These are phyloP conservation scores for Cyanocitta stelleri DNA, from an alignment of 2,113 vertebrate species.

Conservation along the genomic window DNA sequence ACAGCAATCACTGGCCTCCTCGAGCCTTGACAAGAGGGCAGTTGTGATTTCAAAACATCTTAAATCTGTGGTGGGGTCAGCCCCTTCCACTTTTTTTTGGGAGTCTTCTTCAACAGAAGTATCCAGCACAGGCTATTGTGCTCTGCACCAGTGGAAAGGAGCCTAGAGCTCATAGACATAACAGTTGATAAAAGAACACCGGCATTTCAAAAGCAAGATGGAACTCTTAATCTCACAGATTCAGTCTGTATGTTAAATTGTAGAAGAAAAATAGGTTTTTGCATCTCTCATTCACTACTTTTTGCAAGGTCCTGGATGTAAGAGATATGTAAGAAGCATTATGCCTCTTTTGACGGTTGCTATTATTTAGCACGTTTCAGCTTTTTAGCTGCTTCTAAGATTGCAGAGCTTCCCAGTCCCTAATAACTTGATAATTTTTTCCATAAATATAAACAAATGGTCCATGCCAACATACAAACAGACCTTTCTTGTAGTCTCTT, in stretches of 20 bases:
- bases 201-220: not conserved
- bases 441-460: not conserved
- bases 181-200: not conserved
- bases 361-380: not conserved
- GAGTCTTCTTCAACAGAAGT: not conserved
- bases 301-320: not conserved
- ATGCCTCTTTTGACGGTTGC: not conserved
- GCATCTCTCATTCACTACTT: not conserved
- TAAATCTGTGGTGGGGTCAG: not conserved
- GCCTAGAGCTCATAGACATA: not conserved
- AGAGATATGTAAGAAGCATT: not conserved
- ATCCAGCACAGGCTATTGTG: accelerated
- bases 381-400: not conserved
- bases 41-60: not conserved
- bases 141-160: not conserved
- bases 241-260: not conserved
- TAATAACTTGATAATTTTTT: not conserved
- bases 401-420: not conserved
- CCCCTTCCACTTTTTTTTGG: accelerated
- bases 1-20: accelerated
- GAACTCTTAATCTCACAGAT: not conserved
- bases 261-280: not conserved
- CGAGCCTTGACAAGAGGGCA: accelerated
- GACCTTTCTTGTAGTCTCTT: not conserved
- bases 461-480: not conserved